Conservation (phyloP, 2,888 invertebrate genomes). For the Tridacna crocea region DNA sequence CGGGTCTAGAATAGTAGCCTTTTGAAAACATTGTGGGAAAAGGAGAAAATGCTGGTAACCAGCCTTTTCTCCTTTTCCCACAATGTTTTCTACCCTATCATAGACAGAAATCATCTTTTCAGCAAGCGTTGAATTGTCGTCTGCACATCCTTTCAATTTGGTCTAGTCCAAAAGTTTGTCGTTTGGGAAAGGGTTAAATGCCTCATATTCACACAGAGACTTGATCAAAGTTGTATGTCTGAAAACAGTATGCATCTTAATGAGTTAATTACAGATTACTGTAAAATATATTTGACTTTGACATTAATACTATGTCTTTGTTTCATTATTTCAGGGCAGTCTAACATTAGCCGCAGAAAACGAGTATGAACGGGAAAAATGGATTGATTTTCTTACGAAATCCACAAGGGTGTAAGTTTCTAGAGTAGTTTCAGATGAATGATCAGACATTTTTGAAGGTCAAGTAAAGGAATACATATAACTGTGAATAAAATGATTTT, state of each 20-base stretch:
- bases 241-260: too few species aligned
- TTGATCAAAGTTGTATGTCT: too few species aligned
- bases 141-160: not conserved
- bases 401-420: slow-evolving; percentile 82
- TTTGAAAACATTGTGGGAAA: too few species aligned
- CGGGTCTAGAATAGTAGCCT: not conserved
- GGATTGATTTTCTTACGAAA: slow-evolving; percentile 80
- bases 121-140: not conserved
- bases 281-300: too few species aligned
- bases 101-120: not conserved
- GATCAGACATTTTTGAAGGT: too few species aligned
- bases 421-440: not conserved
- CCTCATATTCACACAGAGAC: too few species aligned
- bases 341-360: slow-evolving; percentile 81
- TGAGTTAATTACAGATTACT: too few species aligned
- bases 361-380: slow-evolving; percentile 81
- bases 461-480: too few species aligned
- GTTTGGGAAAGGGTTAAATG: not conserved
- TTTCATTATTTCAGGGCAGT: slow-evolving; percentile 67
- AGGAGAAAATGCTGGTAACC: too few species aligned
- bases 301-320: too few species aligned
- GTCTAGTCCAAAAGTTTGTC: not conserved
- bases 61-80: not conserved
- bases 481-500: too few species aligned
- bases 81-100: not conserved